Conservation (phyloP, 1,140 invertebrate species). For the Bilobella aurantiaca region DNA sequence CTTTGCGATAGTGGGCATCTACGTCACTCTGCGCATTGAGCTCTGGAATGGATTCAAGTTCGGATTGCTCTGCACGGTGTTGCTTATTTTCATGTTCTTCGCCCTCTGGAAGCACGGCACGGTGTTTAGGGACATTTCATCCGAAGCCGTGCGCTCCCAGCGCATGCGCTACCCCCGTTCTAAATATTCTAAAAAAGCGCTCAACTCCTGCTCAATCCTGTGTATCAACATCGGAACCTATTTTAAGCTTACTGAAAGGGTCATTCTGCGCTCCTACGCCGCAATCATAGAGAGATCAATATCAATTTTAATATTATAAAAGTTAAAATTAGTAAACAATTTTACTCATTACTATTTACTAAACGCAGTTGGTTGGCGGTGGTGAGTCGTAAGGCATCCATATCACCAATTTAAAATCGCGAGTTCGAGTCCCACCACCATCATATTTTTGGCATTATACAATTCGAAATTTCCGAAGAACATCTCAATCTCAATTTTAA, state of each 20-base stretch:
- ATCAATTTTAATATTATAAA: not conserved
- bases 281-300: not conserved
- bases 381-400: no score
- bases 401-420: no score
- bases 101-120: not conserved
- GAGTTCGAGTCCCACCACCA: no score
- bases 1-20: not conserved
- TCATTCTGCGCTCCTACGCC: not conserved
- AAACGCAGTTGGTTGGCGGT: no score
- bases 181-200: not conserved
- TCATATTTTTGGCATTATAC: no score
- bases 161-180: not conserved
- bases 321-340: not conserved
- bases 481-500: no score
- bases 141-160: not conserved
- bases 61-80: not conserved
- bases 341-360: no score
- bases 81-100: not conserved
- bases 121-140: not conserved
- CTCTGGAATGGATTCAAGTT: not conserved
- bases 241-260: not conserved
- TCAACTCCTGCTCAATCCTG: not conserved
- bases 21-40: not conserved
- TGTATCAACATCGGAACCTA: not conserved
- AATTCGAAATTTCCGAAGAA: no score